Percentiles rank a stretch among this genome's conserved stretches.
These are phyloP conservation scores for Charaxes varanes DNA, from an alignment of 1,140 invertebrate genomes.

Conservation along the genomic window DNA sequence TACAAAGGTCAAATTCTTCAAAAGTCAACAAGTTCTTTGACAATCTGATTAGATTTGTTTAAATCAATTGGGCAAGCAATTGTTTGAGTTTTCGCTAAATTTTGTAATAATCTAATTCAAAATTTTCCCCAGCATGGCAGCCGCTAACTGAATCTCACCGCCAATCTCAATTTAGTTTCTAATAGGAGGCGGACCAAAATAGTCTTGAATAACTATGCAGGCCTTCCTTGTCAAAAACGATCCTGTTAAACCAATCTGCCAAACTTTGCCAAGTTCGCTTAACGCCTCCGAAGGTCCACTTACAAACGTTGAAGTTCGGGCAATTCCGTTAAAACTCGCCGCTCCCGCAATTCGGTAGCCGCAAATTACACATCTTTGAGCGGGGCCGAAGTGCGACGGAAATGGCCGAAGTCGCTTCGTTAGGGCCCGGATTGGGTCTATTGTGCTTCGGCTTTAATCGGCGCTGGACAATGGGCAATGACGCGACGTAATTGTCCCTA, in stretches of 20 bases:
- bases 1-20: too few species aligned
- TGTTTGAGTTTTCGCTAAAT: too few species aligned
- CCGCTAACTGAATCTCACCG: too few species aligned
- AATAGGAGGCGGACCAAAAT: conserved; percentile 9
- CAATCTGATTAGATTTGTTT: too few species aligned
- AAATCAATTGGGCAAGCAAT: too few species aligned
- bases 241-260: conserved; percentile 23
- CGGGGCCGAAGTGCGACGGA: conserved; percentile 48
- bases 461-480: conserved; percentile 58
- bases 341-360: conserved; percentile 57
- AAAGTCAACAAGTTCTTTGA: too few species aligned
- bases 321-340: conserved; percentile 44
- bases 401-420: conserved; percentile 65
- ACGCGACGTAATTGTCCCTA: conserved; percentile 61
- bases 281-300: conserved; percentile 35
- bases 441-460: conserved; percentile 54
- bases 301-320: conserved; percentile 38
- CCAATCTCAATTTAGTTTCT: too few species aligned
- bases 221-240: conserved; percentile 17
- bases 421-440: conserved; percentile 58
- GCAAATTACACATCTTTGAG: conserved; percentile 68
- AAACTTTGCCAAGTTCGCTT: conserved; percentile 24
- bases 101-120: too few species aligned
- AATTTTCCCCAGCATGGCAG: too few species aligned
- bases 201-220: conserved; percentile 11